A percentile compares a stretch with the other conserved stretches of the same genome.
Evolutionary conservation across 2,113 vertebrate species (phyloP).

Genomic region (Propithecus coquereli): DNA sequence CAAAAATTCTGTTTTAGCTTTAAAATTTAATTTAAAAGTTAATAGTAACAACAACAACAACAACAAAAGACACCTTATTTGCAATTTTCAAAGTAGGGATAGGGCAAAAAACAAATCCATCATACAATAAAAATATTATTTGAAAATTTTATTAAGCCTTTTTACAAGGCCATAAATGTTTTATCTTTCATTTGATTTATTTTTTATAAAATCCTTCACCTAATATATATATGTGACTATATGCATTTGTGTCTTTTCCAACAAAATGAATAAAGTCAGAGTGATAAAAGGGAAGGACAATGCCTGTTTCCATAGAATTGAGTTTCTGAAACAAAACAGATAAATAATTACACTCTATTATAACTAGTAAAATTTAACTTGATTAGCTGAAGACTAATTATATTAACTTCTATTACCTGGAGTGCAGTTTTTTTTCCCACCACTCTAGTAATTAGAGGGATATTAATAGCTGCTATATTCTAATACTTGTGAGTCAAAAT

Average conservation of each 20-base stretch:
- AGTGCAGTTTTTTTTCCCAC: not conserved
- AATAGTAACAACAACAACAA: not conserved
- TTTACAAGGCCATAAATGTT: constrained; percentile 7
- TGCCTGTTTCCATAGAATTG: not conserved
- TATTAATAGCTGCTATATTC: constrained; percentile 45
- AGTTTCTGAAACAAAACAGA: constrained; percentile 37
- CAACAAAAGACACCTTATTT: not conserved
- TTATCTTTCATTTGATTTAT: constrained; percentile 37
- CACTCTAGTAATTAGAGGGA: constrained; percentile 25
- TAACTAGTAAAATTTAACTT: constrained; percentile 48
- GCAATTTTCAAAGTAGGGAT: not conserved
- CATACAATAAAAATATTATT: not conserved
- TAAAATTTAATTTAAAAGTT: not conserved
- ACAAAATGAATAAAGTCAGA: constrained; percentile 37
- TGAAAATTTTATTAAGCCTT: not conserved
- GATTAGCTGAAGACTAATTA: constrained; percentile 60
- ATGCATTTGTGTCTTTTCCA: constrained; percentile 1
- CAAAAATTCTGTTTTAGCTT: not conserved
- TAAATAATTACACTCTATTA: constrained; percentile 40
- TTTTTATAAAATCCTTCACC: not conserved
- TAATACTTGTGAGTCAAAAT: constrained; percentile 17
- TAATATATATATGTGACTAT: not conserved
- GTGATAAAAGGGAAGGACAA: not conserved
- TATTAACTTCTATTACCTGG: not conserved
- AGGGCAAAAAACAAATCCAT: not conserved